Percentiles rank a stretch among this genome's conserved stretches.
phyloP scores from a whole-genome alignment of 2,797 vertebrate genomes.

The Thalassophryne amazonica region DNA sequence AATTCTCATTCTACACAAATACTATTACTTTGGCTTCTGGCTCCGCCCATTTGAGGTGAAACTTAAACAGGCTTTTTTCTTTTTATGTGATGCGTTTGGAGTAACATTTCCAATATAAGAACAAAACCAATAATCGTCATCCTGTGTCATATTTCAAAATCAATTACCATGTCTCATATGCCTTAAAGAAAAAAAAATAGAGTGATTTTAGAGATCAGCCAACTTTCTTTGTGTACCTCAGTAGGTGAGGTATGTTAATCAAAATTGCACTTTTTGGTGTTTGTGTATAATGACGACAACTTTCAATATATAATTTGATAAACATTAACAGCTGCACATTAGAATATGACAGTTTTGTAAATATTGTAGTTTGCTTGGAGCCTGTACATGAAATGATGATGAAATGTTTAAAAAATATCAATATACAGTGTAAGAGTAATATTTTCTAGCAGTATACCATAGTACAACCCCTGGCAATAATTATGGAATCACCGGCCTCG shows the following conservation, averaged over 20 bases:
- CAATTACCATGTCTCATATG: neutral
- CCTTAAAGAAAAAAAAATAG: neutral
- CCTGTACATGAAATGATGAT: neutral
- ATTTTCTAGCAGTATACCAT: slow-evolving; percentile 3
- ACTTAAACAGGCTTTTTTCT: neutral
- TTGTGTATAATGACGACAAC: neutral
- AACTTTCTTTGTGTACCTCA: neutral
- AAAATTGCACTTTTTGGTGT: slow-evolving; percentile 5
- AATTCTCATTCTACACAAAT: neutral
- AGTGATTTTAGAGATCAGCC: neutral
- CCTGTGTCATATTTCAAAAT: neutral
- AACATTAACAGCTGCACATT: neutral
- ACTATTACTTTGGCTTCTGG: neutral
- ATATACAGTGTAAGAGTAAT: slow-evolving; percentile 12
- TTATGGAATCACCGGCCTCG: too few relatives aligned
- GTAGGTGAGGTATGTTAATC: neutral
- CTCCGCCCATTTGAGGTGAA: neutral
- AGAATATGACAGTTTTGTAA: slow-evolving; percentile 8
- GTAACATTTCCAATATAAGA: neutral
- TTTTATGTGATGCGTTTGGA: neutral
- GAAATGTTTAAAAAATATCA: slow-evolving; percentile 19
- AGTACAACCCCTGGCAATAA: too few relatives aligned
- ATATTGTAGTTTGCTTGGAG: slow-evolving; percentile 18
- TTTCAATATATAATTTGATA: neutral
- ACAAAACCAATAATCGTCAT: neutral